These are phyloP conservation scores for Cheiracanthium punctorium DNA, from an alignment of 2,888 invertebrate species.

Conservation along the genomic window DNA sequence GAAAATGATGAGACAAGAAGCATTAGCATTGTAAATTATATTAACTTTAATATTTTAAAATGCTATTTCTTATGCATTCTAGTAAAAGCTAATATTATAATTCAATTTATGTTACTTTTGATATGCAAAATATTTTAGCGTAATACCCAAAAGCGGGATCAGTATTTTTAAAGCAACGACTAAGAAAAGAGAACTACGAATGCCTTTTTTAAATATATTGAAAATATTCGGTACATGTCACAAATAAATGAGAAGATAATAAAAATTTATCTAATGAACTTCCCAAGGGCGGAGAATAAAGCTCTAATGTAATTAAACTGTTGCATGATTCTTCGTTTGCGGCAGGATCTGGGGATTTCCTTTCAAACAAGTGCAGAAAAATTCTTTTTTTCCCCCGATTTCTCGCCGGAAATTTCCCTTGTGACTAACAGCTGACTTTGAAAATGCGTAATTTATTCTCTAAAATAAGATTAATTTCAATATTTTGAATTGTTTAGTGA, in stretches of 20 bases:
- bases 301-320: neutral
- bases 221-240: neutral
- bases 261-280: neutral
- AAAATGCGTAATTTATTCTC: neutral
- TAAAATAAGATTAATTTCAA: neutral
- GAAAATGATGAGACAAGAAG: too few species aligned
- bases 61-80: too few species aligned
- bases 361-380: neutral
- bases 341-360: neutral
- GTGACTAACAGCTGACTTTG: neutral
- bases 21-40: too few species aligned
- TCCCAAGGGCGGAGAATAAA: neutral
- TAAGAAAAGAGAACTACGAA: too few species aligned
- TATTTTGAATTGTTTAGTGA: neutral
- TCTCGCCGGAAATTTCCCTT: neutral
- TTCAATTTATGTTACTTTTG: too few species aligned
- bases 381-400: neutral
- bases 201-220: too few species aligned
- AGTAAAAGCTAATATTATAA: too few species aligned
- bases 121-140: too few species aligned
- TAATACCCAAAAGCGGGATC: too few species aligned
- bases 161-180: too few species aligned
- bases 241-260: neutral
- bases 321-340: constrained; percentile 7
- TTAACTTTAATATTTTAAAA: too few species aligned